Conservation (phyloP, 2,113 vertebrate genomes). For the Xiphias gladius region DNA sequence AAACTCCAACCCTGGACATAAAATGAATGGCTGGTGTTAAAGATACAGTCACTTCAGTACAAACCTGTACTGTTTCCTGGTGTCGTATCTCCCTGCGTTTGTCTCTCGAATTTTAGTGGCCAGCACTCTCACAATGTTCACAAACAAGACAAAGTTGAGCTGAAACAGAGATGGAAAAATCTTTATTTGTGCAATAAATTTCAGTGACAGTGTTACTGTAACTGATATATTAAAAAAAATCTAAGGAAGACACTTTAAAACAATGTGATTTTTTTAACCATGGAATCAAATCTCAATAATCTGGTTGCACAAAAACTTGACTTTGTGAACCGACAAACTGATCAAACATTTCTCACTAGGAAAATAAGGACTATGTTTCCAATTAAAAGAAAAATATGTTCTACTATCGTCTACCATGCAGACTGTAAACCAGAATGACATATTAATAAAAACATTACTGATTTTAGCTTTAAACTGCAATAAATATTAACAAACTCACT, state of each 20-base stretch:
- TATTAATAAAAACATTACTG: not conserved
- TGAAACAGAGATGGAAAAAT: constrained; percentile 73
- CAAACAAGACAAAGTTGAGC: constrained; percentile 92
- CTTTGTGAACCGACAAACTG: too few relatives aligned
- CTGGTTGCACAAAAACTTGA: not conserved
- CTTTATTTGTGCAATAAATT: not conserved
- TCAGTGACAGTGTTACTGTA: not conserved
- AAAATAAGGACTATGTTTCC: too few relatives aligned
- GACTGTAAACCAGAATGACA: not conserved
- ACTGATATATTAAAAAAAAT: not conserved
- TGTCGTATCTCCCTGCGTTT: constrained; percentile 90
- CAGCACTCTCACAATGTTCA: constrained; percentile 92
- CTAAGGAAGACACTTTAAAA: not conserved
- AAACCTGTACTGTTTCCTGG: constrained; percentile 92
- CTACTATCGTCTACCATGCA: not conserved
- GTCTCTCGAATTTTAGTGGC: constrained; percentile 93
- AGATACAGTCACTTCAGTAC: constrained; percentile 6
- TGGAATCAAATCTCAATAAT: not conserved
- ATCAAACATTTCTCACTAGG: too few relatives aligned
- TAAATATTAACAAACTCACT: too few relatives aligned
- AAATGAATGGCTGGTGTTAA: not conserved
- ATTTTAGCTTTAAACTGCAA: not conserved
- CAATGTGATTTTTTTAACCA: not conserved
- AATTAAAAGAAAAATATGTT: not conserved
- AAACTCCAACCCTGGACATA: not conserved